Percentiles rank a stretch among this genome's conserved stretches.
Conservation (phyloP, 2,888 invertebrate genomes). For the Euplagia quadripunctaria region DNA sequence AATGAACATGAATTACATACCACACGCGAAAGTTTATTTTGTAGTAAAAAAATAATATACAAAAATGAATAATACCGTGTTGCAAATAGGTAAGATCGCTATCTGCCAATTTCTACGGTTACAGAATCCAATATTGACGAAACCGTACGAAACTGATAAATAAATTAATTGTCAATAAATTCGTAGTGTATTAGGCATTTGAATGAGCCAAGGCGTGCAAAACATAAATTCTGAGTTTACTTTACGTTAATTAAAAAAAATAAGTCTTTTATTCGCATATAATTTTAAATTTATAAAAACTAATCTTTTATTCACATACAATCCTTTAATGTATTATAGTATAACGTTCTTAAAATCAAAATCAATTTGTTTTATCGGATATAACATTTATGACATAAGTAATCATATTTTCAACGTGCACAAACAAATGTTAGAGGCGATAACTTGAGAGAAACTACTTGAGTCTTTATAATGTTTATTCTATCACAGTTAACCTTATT, state of each 20-base stretch:
- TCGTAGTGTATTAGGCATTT: no score
- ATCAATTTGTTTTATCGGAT: constrained; percentile 20
- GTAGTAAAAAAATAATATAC: no score
- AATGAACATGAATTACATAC: no score
- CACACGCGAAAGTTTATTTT: no score
- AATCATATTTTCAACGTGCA: constrained; percentile 36
- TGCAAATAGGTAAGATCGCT: no score
- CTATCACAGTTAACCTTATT: constrained; percentile 30
- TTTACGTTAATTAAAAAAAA: neutral
- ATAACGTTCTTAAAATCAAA: neutral
- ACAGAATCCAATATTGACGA: no score
- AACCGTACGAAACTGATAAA: no score
- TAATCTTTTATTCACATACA: neutral
- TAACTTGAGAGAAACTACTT: constrained; percentile 28
- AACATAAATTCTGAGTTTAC: no score
- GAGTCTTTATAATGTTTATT: constrained; percentile 36
- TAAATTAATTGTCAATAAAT: no score
- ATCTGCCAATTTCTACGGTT: no score
- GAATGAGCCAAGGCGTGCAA: no score
- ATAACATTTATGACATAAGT: constrained; percentile 23
- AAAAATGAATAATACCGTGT: no score
- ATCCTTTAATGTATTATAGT: neutral
- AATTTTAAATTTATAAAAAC: neutral
- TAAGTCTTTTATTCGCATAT: neutral
- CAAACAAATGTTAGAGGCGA: constrained; percentile 33